Evolutionary conservation across 2,797 vertebrate genomes (phyloP), one percentile per base, ranked within the genome.

Genomic region (Alfaro cultratus): DNA sequence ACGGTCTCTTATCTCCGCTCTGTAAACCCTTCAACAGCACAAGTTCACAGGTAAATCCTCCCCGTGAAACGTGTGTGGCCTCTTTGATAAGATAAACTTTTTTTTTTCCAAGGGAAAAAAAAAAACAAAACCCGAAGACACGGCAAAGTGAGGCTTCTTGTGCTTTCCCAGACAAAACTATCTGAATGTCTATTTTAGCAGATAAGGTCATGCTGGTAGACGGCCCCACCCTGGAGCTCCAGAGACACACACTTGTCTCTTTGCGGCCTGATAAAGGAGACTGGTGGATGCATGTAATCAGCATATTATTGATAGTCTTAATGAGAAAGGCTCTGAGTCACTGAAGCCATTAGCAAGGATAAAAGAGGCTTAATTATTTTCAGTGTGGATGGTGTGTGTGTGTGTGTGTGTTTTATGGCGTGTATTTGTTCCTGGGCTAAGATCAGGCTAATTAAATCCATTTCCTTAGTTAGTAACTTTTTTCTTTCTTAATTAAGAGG

Each of bases 261-360:
- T 92, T 92, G 94, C 91, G 91, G 82, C 87, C 70, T n/a, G 87
- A 91, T 92, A 90, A 90, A 94, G 80, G 85, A 86, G 85, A 79
- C 80, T 75, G 75, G 79, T 86, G 91, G 90, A 93, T 86, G 91
- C 89, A 83, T 92, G 92, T 94, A 93, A 95, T 95, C 95, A 93
- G 94, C 94, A 87, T 92, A 94, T 95, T 96, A 95, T 96, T 96
- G 95, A 96, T 95, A 94, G 94, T 91, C 92, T 92, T 93, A 94
- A 95, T 95, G 90, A 93, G 92, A 92, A 92, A 90, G 89, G 87
- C 90, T 93, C 92, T 89, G 93, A 94, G 94, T 94, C 92, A 94
- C 90, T 93, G 90, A 87, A 94, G 89, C 93, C 94, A 95, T 95
- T 96, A 95, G 92, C 86, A 82, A 70, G 92, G 80, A 93, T 94